Evolutionary conservation across 2,888 invertebrate species (phyloP), one percentile per base, ranked within the genome.

Genomic region (Limnephilus lunatus): DNA sequence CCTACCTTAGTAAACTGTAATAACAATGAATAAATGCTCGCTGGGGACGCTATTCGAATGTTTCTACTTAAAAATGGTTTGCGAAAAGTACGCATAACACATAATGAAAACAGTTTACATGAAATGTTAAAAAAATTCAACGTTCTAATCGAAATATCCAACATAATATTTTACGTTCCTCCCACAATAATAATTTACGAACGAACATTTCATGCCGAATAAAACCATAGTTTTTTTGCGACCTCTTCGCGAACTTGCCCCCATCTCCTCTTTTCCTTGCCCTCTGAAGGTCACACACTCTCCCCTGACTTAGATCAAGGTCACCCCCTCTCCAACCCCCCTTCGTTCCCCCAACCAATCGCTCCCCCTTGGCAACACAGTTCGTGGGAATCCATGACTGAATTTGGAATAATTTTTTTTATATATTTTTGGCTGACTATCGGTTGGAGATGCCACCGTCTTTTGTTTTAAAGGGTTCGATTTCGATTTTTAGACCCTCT

Each of bases 221-320:
- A 44, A 86, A 85, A 39, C n/a, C 39, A 44, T 15, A n/a, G 86
- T 44, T 44, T 44, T 39, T 48, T 86, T 4, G n/a, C 44, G 44
- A 86, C 87, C 91, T 81, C 48, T 87, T 80, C 81, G 80, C 82
- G 87, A 87, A 88, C 91, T 81, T 53, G 81, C 81, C 91, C 87
- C 68, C 87, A 82, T 32, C 85, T 44, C 85, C 85, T 80, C 80
- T 68, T 68, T 85, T 32, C 35, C 81, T 19, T 30, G 48, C 68
- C 90, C 81, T 80, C 86, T 48, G 87, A 91, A 91, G 85, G 91
- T 91, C 88, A 88, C 68, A 68, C 81, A 25, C 87, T 48, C 83
- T 81, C 87, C 91, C 87, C 91, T 82, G 91, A 15, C 53, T 81
- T 87, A 81, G 87, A 87, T 87, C 91, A 91, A 91, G 91, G 91